Evolutionary conservation across 2,113 vertebrate genomes (phyloP).

Genomic region (Eurypyga helias): DNA sequence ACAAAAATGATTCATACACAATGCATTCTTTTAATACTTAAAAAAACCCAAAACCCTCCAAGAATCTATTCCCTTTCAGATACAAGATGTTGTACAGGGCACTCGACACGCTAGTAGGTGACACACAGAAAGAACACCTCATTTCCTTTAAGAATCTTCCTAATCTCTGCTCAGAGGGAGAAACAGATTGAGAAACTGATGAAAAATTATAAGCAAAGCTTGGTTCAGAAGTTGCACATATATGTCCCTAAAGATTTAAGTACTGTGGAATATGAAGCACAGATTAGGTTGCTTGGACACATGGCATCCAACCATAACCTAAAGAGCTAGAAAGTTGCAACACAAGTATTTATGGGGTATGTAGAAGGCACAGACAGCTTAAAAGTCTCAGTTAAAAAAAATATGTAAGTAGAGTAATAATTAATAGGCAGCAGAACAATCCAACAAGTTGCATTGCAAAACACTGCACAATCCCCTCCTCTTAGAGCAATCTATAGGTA

Average conservation of each 20-base stretch:
- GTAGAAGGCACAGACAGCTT: fast-evolving
- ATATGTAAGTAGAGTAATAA: neutral
- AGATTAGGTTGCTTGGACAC: neutral
- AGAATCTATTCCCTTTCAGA: neutral
- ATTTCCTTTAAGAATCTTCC: neutral
- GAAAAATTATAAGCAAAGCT: neutral
- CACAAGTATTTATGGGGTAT: neutral
- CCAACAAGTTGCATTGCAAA: neutral
- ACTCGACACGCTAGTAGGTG: neutral
- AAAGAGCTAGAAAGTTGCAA: neutral
- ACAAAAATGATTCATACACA: neutral
- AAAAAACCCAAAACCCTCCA: neutral
- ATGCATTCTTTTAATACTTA: neutral
- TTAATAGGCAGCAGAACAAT: neutral
- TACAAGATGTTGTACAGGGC: neutral
- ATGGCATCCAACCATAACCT: neutral
- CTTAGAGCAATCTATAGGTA: neutral
- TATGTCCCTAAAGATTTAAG: neutral
- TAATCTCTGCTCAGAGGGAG: neutral
- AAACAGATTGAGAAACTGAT: neutral
- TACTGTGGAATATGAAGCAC: neutral
- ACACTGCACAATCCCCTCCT: neutral
- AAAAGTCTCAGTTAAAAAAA: neutral
- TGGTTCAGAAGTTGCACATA: neutral
- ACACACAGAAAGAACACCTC: neutral